phyloP scores from a whole-genome alignment of 2,888 invertebrate genomes.

The Lycocerus yunnanus region DNA sequence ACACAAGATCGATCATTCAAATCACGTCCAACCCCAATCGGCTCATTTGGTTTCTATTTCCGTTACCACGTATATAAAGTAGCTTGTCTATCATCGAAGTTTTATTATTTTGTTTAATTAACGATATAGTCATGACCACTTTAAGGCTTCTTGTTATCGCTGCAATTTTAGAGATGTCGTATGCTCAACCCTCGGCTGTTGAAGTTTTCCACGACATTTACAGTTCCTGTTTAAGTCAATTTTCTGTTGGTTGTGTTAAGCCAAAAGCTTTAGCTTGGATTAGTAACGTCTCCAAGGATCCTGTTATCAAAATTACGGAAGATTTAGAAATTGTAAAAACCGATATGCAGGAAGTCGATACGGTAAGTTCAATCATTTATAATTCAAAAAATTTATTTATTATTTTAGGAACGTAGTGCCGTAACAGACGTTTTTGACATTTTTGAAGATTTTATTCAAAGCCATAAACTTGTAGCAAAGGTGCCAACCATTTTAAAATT shows the following conservation, averaged over 20 bases:
- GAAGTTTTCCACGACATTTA: slow-evolving; percentile 70
- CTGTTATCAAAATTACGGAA: slow-evolving; percentile 76
- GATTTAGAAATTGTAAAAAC: slow-evolving; percentile 74
- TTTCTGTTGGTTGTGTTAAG: slow-evolving; percentile 74
- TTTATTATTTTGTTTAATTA: slow-evolving; percentile 32
- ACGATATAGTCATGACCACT: slow-evolving; percentile 19
- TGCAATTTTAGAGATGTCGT: slow-evolving; percentile 15
- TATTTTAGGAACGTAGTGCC: slow-evolving; percentile 56
- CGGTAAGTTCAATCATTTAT: slow-evolving; percentile 31
- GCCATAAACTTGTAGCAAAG: slow-evolving; percentile 75
- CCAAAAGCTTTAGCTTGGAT: slow-evolving; percentile 80
- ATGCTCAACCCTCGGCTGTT: slow-evolving; percentile 59
- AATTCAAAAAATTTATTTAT: background rate
- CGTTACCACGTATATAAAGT: slow-evolving; percentile 51
- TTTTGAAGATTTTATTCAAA: slow-evolving; percentile 75
- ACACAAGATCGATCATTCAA: slow-evolving; percentile 34
- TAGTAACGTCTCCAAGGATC: slow-evolving; percentile 67
- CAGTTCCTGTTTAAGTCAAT: slow-evolving; percentile 68
- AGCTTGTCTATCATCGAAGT: slow-evolving; percentile 28
- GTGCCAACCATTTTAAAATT: slow-evolving; percentile 68
- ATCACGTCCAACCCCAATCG: slow-evolving; percentile 53
- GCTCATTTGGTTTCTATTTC: slow-evolving; percentile 55
- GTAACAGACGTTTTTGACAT: slow-evolving; percentile 68
- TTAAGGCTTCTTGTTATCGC: slow-evolving; percentile 17
- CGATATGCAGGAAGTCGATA: slow-evolving; percentile 52